phyloP scores from a whole-genome alignment of 1,140 invertebrate genomes.

The Drusus annulatus region DNA sequence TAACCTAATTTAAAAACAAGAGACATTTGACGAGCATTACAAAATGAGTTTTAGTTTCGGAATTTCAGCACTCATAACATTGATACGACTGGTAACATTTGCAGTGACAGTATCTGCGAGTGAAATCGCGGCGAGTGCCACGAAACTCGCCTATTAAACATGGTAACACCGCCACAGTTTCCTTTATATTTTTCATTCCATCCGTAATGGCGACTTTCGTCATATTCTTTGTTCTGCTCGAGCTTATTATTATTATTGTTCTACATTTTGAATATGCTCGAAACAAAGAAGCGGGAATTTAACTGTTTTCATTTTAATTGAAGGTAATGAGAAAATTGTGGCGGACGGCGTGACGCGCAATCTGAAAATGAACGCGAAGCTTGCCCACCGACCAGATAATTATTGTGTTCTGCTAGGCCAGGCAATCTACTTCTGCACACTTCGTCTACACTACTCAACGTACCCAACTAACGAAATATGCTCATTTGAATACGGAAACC shows the following conservation, averaged over 20 bases:
- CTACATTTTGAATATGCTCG: constrained; percentile 45
- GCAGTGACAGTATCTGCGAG: constrained; percentile 48
- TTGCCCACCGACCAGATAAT: constrained; percentile 23
- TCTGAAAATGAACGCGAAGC: constrained; percentile 38
- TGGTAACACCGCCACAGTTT: constrained; percentile 40
- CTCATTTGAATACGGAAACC: no score
- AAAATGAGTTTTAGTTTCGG: constrained; percentile 33
- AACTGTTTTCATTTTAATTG: constrained; percentile 59
- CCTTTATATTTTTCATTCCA: constrained; percentile 41
- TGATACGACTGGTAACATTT: constrained; percentile 44
- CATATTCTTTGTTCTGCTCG: constrained; percentile 53
- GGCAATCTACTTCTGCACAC: not conserved
- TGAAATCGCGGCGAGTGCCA: constrained; percentile 38
- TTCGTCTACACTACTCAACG: no score
- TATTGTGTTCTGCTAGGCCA: constrained; percentile 25
- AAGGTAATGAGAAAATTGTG: constrained; percentile 59
- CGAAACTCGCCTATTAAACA: constrained; percentile 48
- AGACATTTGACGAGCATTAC: constrained; percentile 19
- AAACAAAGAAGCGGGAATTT: constrained; percentile 55
- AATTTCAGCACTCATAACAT: constrained; percentile 34
- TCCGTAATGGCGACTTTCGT: constrained; percentile 52
- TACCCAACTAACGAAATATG: no score
- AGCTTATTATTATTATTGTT: constrained; percentile 51
- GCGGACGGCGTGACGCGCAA: constrained; percentile 49
- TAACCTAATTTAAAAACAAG: constrained; percentile 36